Conservation (phyloP, 2,797 vertebrate genomes). For the Thripadectes ignobilis region DNA sequence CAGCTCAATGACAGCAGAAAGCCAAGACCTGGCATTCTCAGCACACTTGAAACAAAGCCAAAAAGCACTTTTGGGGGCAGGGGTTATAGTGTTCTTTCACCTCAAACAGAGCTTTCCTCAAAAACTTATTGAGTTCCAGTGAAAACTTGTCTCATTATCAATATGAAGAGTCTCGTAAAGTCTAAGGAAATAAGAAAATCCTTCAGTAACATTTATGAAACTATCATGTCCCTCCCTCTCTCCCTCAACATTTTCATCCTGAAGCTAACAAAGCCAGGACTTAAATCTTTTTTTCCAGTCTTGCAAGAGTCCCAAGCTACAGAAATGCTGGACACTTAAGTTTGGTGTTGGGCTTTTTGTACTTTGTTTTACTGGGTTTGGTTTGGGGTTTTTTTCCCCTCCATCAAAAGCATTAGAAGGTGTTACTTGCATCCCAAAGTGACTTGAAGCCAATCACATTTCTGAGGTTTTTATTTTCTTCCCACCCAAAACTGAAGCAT, state of each 20-base stretch:
- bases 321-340: background rate
- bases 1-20: background rate
- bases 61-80: background rate
- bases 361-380: background rate
- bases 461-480: background rate
- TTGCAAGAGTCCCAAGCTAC: background rate
- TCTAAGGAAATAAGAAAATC: background rate
- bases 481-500: background rate
- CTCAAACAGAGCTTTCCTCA: background rate
- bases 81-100: background rate
- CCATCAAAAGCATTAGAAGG: background rate
- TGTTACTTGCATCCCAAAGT: background rate
- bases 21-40: rapidly evolving
- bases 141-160: background rate
- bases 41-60: background rate
- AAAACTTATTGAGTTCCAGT: background rate
- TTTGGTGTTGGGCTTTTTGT: background rate
- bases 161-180: background rate
- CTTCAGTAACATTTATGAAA: background rate
- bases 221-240: background rate
- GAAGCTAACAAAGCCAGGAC: background rate
- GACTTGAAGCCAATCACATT: background rate
- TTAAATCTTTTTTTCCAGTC: background rate
- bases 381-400: background rate
- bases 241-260: background rate